These are phyloP conservation scores for Neosalanx taihuensis DNA, from an alignment of 2,797 vertebrate genomes.

Conservation along the genomic window DNA sequence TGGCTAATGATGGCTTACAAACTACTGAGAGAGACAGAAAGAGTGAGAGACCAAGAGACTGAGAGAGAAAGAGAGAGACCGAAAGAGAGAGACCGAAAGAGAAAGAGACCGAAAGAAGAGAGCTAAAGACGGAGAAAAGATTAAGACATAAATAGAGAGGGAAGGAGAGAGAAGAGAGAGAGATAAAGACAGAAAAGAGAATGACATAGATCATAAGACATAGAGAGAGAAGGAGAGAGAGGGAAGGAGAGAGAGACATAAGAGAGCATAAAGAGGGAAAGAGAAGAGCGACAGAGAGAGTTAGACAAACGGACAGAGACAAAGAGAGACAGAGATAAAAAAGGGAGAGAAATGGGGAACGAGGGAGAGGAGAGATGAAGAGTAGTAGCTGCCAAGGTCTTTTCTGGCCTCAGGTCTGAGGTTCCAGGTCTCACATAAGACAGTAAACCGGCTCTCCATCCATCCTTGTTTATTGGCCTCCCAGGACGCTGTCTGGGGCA, in stretches of 20 bases:
- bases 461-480: conserved; percentile 23
- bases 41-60: background rate
- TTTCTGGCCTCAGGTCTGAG: conserved; percentile 11
- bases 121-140: background rate
- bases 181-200: background rate
- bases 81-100: background rate
- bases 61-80: background rate
- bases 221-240: background rate
- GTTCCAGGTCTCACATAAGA: conserved; percentile 12
- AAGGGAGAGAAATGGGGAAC: background rate
- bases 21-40: background rate
- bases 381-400: background rate
- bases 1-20: background rate
- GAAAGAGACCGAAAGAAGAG: background rate
- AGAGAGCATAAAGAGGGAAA: background rate
- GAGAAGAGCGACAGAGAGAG: background rate
- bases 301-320: background rate
- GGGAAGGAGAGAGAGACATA: background rate
- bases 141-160: background rate
- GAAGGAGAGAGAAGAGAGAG: background rate
- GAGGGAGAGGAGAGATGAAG: conserved; percentile 14
- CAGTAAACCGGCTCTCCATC: conserved; percentile 18
- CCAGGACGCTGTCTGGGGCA: conserved; percentile 23
- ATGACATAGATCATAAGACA: background rate
- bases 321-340: background rate